Evolutionary conservation across 2,113 vertebrate genomes (phyloP).

Genomic region (Brienomyrus brachyistius): DNA sequence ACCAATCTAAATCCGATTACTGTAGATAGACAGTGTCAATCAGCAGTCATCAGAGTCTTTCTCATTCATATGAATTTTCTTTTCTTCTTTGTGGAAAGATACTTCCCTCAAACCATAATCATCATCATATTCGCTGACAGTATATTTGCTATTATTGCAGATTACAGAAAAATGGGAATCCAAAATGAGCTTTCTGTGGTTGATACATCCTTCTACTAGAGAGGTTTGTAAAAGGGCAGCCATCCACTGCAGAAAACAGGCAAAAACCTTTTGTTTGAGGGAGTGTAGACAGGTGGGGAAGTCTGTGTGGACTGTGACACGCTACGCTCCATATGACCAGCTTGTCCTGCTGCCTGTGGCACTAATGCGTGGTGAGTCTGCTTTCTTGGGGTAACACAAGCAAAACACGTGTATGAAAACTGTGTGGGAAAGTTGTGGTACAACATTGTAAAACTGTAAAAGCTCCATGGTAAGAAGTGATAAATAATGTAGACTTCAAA

Average conservation of each 20-base stretch:
- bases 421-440: neutral
- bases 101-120: neutral
- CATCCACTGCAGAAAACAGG: neutral
- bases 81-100: neutral
- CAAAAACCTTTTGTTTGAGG: neutral
- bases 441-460: slow-evolving; percentile 2
- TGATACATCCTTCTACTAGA: neutral
- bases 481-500: neutral
- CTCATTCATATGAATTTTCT: neutral
- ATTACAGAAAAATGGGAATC: neutral
- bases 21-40: neutral
- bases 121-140: neutral
- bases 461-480: neutral
- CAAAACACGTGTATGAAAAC: neutral
- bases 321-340: neutral
- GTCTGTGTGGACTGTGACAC: neutral
- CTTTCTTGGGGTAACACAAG: neutral
- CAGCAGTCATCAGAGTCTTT: neutral
- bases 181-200: neutral
- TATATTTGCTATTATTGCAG: neutral
- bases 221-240: neutral
- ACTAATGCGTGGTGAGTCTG: neutral
- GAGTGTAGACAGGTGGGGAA: neutral
- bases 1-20: neutral
- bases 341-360: neutral